phyloP scores from a whole-genome alignment of 2,888 invertebrate genomes.

The Agonopterix heracliana region DNA sequence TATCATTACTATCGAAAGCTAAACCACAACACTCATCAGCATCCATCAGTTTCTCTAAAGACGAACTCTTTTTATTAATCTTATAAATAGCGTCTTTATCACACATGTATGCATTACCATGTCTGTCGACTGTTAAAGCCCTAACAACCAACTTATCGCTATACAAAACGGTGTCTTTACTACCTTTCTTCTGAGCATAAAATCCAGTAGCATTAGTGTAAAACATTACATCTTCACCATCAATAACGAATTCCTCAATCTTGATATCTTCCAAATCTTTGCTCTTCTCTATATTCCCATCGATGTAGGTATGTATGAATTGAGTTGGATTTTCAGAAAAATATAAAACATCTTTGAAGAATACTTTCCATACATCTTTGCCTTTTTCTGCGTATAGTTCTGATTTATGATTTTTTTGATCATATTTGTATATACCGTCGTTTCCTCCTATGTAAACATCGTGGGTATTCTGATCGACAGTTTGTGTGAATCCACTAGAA shows the following conservation, averaged over 20 bases:
- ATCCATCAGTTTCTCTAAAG: conserved; percentile 32
- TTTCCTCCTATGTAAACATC: no score
- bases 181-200: conserved; percentile 43
- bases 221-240: conserved; percentile 23
- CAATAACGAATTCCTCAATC: no score
- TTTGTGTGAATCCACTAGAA: conserved; percentile 35
- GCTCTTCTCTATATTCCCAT: no score
- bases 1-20: conserved; percentile 50
- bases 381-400: no score
- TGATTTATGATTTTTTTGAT: no score
- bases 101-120: conserved; percentile 43
- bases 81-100: conserved; percentile 43
- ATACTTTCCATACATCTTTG: no score
- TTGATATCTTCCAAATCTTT: no score
- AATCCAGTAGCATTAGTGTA: conserved; percentile 51
- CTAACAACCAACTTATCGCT: conserved; percentile 26
- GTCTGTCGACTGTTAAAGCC: conserved; percentile 38
- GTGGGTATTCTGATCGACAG: no score
- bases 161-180: conserved; percentile 35
- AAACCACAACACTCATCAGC: conserved; percentile 49
- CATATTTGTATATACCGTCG: no score
- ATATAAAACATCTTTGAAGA: no score
- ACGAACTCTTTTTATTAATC: conserved; percentile 26
- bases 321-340: no score
- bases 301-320: no score